Evolutionary conservation across 2,797 vertebrate species (phyloP), one percentile per base, ranked within the genome.

Genomic region (Melanotaenia parkinsoni): DNA sequence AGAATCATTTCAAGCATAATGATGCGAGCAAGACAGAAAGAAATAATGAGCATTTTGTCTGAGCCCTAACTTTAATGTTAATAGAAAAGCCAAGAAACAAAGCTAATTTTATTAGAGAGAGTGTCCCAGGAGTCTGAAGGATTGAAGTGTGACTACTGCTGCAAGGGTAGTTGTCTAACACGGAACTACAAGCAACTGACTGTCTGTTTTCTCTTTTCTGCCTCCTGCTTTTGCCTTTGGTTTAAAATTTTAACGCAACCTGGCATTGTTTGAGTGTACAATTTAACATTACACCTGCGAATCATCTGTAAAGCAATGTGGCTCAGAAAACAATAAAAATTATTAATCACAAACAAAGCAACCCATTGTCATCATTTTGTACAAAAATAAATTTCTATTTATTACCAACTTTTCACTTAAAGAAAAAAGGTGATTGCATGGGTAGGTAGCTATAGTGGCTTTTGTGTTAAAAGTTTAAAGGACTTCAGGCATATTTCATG

Each of bases 61-160:
- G 81, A 63, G 16, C 77, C 68, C 66, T 64, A 35, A 61, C 64
- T 53, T 58, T 80, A 86, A 82, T 80, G 74, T 80, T 79, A 72
- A 84, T 79, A 74, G 72, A 75, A 81, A 75, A 67, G 59, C 38
- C 38, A 63, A 59, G 58, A 80, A 85, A 72, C 54, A 71, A 22
- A 56, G 64, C 22, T 1, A 7, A 69, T 28, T 72, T 53, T 73
- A 64, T 72, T 26, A 3, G 9, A 70, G 16, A 7, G 74, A 1
- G 67, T 72, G 60, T 77, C 54, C 30, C 61, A 10, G 2, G 51
- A 67, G 70, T 80, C 28, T 50, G 56, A 64, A 59, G 66, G 59
- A 54, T 80, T 47, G 67, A 79, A 74, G 33, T 72, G 60, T 69
- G 72, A 81, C 45, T 50, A 62, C n/a, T 63, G 30, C 66, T 72